A percentile compares a stretch with the other conserved stretches of the same genome.
phyloP scores from a whole-genome alignment of 2,797 vertebrate genomes.

The Cuculus canorus region DNA sequence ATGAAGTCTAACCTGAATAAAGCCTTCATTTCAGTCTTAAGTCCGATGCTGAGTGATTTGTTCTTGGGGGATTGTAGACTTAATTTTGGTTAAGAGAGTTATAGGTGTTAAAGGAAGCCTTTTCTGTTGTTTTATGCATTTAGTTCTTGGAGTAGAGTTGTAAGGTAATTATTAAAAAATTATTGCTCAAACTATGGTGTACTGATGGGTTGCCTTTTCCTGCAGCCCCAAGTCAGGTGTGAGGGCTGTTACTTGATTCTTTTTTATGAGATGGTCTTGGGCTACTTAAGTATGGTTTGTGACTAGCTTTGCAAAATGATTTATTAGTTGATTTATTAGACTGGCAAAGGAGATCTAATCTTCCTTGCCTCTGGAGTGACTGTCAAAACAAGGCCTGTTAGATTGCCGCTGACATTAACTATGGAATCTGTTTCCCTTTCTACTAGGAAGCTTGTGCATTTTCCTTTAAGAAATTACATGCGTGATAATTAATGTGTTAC shows the following conservation, averaged over 20 bases:
- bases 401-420: background rate
- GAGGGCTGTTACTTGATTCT: background rate
- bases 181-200: background rate
- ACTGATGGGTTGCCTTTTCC: background rate
- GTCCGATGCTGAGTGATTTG: background rate
- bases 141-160: background rate
- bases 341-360: background rate
- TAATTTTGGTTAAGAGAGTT: background rate
- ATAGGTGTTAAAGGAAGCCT: background rate
- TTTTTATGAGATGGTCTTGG: background rate
- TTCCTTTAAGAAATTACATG: background rate
- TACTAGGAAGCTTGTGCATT: background rate
- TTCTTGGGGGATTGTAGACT: background rate
- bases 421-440: background rate
- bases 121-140: background rate
- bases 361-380: background rate
- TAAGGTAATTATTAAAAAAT: background rate
- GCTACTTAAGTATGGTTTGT: background rate
- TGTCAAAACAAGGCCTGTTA: background rate
- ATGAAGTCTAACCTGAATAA: background rate
- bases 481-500: background rate
- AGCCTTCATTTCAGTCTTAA: background rate
- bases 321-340: background rate
- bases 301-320: background rate
- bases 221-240: background rate